Base-by-base conservation (phyloP, 2,888 invertebrate genomes). In the Melieria picta region DNA sequence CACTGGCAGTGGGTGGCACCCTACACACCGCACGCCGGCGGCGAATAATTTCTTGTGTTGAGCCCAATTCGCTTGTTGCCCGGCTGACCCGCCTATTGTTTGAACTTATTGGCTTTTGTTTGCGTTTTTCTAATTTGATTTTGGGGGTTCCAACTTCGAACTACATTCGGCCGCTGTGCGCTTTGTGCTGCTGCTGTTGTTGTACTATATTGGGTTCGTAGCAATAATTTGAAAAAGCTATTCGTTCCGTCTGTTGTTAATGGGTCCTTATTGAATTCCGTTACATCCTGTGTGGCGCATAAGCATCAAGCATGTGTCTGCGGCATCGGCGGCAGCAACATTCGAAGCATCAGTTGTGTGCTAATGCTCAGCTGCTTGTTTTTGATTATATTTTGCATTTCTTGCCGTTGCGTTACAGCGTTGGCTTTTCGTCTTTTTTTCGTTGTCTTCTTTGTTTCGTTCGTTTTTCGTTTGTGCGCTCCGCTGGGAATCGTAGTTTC, bases 61-160 rank as follows among this genome's bases (percentile, higher is more conserved):
- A 3, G 30, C 30, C 30, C 30, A 30, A 30, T 30, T 30, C 30
- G 30, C 30, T 30, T 30, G 30, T 30, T 30, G 30, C 13, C 10
- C 13, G 4, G 16, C 57, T 30, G n/a, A 58, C 13, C n/a, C 58
- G 10, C 13, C 58, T 30, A 30, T 16, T 58, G 16, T 13, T 30
- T 58, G 13, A 58, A 63, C 63, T 63, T 63, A 63, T 63, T 63
- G 63, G 50, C 63, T 50, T 63, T 63, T 63, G 48, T 16, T 48
- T 50, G 13, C 48, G 6, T 65, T 52, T 52, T 65, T 52, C 65
- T 52, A 65, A 65, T 65, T 65, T 65, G 65, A 65, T 65, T 65
- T 65, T 52, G 55, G 50, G 30, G 61, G 42, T 61, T 61, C 45
- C 46, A 61, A 61, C 61, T 61, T 61, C 45, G 61, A 61, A 61